Conservation (phyloP, 2,797 vertebrate genomes). For the Lacerta bilineata region DNA sequence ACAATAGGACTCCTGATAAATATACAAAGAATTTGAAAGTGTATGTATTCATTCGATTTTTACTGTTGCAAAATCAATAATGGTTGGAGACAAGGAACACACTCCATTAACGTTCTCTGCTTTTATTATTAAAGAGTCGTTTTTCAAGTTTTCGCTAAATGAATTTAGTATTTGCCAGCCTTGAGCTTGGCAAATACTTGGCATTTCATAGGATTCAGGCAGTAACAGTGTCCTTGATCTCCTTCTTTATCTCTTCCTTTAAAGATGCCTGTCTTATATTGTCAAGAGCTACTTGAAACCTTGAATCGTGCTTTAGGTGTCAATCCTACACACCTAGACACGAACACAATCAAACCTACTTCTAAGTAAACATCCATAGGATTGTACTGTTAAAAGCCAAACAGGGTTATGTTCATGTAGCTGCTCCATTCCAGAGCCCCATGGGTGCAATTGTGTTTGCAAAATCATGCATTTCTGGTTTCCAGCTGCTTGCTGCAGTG, state of each 20-base stretch:
- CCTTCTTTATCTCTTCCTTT: background rate
- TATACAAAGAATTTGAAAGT: background rate
- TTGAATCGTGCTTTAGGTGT: rapidly evolving
- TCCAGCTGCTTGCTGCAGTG: background rate
- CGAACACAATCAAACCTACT: background rate
- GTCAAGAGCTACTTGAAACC: background rate
- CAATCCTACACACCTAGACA: background rate
- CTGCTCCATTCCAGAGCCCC: background rate
- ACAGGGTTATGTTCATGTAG: background rate
- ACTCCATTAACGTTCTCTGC: background rate
- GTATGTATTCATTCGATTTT: conserved; percentile 22
- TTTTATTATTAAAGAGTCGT: conserved; percentile 2
- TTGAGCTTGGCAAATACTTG: background rate
- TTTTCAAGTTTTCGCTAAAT: background rate
- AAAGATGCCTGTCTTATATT: background rate
- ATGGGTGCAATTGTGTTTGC: background rate
- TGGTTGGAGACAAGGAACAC: conserved; percentile 15
- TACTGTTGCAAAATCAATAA: conserved; percentile 40
- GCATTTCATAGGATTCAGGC: background rate
- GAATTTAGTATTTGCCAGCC: background rate
- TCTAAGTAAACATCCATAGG: background rate
- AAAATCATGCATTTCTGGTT: background rate
- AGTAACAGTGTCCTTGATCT: background rate
- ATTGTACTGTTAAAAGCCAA: background rate
- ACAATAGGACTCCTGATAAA: conserved; percentile 34